Conservation (phyloP, 2,113 vertebrate genomes). For the Aspiorhynchus laticeps region DNA sequence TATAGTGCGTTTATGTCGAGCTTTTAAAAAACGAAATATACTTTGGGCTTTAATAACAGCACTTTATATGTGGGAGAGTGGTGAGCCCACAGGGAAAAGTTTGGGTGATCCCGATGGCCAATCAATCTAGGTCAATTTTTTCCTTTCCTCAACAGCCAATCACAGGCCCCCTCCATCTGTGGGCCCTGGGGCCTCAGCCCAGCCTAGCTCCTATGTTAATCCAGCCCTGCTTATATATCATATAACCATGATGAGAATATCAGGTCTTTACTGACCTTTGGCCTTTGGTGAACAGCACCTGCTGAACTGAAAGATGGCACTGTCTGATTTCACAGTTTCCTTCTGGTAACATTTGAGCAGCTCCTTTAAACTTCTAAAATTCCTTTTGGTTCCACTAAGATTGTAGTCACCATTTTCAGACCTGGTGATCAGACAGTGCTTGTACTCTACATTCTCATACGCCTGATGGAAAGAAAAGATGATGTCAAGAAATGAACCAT, state of each 20-base stretch:
- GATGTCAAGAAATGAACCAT: not conserved
- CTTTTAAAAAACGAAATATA: too few species aligned
- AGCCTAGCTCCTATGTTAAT: too few species aligned
- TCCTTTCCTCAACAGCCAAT: too few species aligned
- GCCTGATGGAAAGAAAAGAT: conserved; percentile 63
- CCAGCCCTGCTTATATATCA: not conserved
- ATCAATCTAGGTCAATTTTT: too few species aligned
- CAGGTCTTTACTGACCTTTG: conserved; percentile 80
- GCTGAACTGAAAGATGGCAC: conserved; percentile 91
- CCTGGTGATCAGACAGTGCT: conserved; percentile 93
- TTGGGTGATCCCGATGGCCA: too few species aligned
- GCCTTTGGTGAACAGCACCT: conserved; percentile 91
- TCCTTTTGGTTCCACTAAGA: conserved; percentile 90
- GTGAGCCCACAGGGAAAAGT: too few species aligned
- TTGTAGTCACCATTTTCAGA: conserved; percentile 87
- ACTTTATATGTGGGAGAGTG: too few species aligned
- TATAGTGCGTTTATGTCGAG: too few species aligned
- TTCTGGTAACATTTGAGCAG: conserved; percentile 94
- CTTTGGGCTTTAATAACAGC: too few species aligned
- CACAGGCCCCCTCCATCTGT: too few species aligned
- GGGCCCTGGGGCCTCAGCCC: too few species aligned
- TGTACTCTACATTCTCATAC: conserved; percentile 83
- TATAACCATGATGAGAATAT: not conserved
- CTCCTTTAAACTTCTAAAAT: conserved; percentile 86
- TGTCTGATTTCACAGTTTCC: conserved; percentile 94